Evolutionary conservation across 2,888 invertebrate genomes (phyloP).

Genomic region (Elegia similella): DNA sequence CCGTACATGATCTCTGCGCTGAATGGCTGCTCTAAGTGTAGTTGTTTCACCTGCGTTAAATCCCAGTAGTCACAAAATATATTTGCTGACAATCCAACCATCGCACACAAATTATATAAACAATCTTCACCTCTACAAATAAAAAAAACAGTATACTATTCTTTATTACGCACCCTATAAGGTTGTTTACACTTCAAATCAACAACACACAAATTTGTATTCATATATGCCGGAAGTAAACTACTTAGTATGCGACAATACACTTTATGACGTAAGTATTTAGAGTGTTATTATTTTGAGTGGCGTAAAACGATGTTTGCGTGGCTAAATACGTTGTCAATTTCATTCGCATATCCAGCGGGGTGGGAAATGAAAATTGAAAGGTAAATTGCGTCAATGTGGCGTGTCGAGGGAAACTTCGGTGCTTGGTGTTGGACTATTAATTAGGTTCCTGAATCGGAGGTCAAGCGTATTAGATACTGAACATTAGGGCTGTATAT

Average conservation of each 20-base stretch:
- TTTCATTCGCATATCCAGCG: slow-evolving; percentile 33
- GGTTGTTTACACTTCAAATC: background rate
- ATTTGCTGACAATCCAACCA: slow-evolving; percentile 3
- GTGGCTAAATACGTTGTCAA: slow-evolving; percentile 34
- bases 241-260: background rate
- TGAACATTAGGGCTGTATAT: background rate
- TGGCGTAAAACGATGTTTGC: slow-evolving; percentile 17
- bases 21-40: too few relatives aligned
- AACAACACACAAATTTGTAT: background rate
- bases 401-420: slow-evolving; percentile 24
- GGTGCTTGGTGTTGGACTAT: background rate
- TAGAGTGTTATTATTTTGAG: background rate
- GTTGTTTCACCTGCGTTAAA: too few relatives aligned
- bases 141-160: background rate
- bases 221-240: background rate
- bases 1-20: too few relatives aligned
- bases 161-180: background rate
- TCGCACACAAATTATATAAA: slow-evolving; percentile 1
- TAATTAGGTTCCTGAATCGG: background rate
- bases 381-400: slow-evolving; percentile 31
- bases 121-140: background rate
- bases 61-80: background rate
- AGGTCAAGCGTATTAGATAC: background rate
- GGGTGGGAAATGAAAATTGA: slow-evolving; percentile 39
- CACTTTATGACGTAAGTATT: slow-evolving; percentile 7